Base-by-base conservation (phyloP, 2,888 invertebrate species). In the Conomelus anceps region DNA sequence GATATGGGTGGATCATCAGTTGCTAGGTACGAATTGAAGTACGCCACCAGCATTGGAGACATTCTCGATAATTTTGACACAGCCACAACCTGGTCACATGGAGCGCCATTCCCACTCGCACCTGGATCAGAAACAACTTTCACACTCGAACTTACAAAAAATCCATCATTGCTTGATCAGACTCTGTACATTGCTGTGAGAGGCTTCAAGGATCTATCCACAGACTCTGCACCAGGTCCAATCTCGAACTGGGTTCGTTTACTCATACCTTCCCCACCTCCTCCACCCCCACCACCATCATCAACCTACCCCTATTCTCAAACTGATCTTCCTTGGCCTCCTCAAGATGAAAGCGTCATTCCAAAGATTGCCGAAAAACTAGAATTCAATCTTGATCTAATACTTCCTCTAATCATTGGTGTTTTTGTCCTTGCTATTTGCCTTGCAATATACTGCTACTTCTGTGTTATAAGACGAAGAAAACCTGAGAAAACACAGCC, bases 161-260 rank as follows among this genome's bases (percentile, higher is more conserved):
- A 94, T 87, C 93, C 93, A 4, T 92, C 93, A 0, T 92, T 95
- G 3, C 91, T 94, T 41, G 94, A 95, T 89, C 93, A 94, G 90
- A 93, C 94, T 0, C 91, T 94, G 88, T 95, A 94, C 91, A 94
- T 95, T 90, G 94, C 95, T 4, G 92, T 95, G 1, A 93, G 94
- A 34, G 94, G 95, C 0, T 94, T 93, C 91, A 93, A 94, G 3
- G 93, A 93, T 89, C 91, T 93, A 34, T 93, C 93, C 0, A 91
- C 92, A 6, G 92, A 92, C 89, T 91, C 93, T 0, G 91, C 92
- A n/a, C 92, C 94, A 0, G 94, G 94, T 9, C 94, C 94, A 0
- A 92, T 94, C 29, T 95, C 95, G 1, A 95, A 95, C 92, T 94
- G 94, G 92, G 94, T 95, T 0, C 92, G 94, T 22, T 94, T 95